These are phyloP conservation scores for Dioctria rufipes DNA, from an alignment of 2,888 invertebrate species.

Conservation along the genomic window DNA sequence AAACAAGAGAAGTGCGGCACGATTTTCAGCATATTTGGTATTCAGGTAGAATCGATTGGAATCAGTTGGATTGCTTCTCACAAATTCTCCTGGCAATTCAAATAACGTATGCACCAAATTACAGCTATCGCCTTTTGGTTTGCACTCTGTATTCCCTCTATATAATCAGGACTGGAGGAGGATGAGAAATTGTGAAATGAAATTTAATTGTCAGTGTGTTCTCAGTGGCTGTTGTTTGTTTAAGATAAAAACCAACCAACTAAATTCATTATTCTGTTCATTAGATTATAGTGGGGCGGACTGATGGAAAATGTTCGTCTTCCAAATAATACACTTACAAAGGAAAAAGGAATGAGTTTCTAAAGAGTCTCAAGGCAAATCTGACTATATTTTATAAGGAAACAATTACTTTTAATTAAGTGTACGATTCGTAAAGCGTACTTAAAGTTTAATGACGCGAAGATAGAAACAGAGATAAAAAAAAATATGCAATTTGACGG, in stretches of 20 bases:
- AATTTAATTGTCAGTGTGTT: slow-evolving; percentile 47
- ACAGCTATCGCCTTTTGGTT: slow-evolving; percentile 28
- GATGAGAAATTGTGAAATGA: slow-evolving; percentile 41
- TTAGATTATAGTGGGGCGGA: slow-evolving; percentile 23
- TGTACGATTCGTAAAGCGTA: too few relatives aligned
- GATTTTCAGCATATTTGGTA: slow-evolving; percentile 43
- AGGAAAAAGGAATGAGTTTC: slow-evolving; percentile 14
- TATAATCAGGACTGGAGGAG: slow-evolving; percentile 29
- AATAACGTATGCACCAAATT: slow-evolving; percentile 44
- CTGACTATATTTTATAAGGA: too few relatives aligned
- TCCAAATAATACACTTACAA: background rate
- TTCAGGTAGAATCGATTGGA: slow-evolving; percentile 48
- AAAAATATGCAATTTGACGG: too few relatives aligned
- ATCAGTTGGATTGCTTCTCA: slow-evolving; percentile 42
- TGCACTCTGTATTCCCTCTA: slow-evolving; percentile 25
- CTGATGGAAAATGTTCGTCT: too few relatives aligned
- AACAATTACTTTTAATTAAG: too few relatives aligned
- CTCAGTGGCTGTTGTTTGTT: slow-evolving; percentile 17
- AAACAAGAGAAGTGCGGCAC: slow-evolving; percentile 36
- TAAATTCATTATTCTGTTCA: slow-evolving; percentile 34
- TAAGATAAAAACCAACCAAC: slow-evolving; percentile 36
- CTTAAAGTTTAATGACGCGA: too few relatives aligned
- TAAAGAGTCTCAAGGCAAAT: background rate
- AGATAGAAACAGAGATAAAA: too few relatives aligned
- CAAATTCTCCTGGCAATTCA: slow-evolving; percentile 44